Evolutionary conservation across 2,888 invertebrate genomes (phyloP).

Genomic region (Fragum fragum): DNA sequence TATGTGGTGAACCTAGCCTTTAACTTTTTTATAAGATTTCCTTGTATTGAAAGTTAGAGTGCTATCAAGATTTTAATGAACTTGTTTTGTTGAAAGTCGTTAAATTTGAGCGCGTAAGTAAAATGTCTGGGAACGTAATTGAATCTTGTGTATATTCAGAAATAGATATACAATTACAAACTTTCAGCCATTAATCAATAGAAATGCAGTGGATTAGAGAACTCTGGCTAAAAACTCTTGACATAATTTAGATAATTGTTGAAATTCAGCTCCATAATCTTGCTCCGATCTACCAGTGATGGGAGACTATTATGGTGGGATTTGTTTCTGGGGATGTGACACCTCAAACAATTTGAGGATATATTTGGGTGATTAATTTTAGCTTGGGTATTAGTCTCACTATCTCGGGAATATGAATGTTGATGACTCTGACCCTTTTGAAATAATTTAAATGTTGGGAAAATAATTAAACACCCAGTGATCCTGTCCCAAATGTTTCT

Average conservation of each 20-base stretch:
- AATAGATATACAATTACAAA: conserved; percentile 31
- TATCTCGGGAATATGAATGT: neutral
- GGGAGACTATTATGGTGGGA: conserved; percentile 12
- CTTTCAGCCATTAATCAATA: conserved; percentile 25
- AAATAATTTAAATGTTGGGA: neutral
- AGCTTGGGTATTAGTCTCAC: conserved; percentile 12
- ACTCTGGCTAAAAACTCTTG: neutral
- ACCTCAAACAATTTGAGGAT: conserved; percentile 32
- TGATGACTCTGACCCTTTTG: conserved; percentile 20
- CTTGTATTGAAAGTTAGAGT: neutral
- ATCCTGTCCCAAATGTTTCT: too few relatives aligned
- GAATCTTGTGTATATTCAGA: conserved; percentile 15
- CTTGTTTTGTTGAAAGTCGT: neutral
- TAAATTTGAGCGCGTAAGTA: conserved; percentile 1
- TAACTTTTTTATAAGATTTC: too few relatives aligned
- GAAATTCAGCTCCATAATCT: conserved; percentile 10
- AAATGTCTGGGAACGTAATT: conserved; percentile 8
- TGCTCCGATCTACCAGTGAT: conserved; percentile 8
- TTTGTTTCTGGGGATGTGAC: conserved; percentile 27
- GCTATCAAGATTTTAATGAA: neutral
- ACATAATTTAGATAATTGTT: conserved; percentile 17
- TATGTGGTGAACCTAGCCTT: too few relatives aligned
- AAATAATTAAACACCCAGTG: too few relatives aligned
- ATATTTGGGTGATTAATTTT: conserved; percentile 28
- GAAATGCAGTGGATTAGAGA: conserved; percentile 22